Evolutionary conservation across 2,888 invertebrate genomes (phyloP).

Genomic region (Tryphoninae sp.): DNA sequence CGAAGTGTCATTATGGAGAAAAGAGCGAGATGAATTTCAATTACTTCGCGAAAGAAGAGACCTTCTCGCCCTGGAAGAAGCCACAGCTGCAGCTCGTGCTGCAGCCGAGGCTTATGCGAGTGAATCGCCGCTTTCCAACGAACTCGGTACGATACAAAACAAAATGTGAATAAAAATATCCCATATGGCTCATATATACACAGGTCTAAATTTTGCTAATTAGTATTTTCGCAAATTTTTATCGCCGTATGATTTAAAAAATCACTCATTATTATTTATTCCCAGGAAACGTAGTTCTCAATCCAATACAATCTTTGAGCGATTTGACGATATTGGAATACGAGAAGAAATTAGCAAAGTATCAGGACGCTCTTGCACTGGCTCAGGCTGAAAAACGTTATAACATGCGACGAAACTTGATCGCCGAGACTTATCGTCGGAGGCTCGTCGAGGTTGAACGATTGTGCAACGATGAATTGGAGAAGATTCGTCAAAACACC

Average conservation of each 20-base stretch:
- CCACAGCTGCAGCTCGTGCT: constrained; percentile 72
- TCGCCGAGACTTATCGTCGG: constrained; percentile 79
- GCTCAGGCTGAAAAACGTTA: constrained; percentile 76
- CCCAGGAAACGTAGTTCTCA: constrained; percentile 65
- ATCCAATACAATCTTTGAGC: constrained; percentile 68
- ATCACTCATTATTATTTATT: background rate
- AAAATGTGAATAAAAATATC: background rate
- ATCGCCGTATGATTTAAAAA: no score
- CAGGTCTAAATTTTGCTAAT: background rate
- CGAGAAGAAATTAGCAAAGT: constrained; percentile 74
- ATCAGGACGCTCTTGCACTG: constrained; percentile 75
- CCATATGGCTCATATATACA: background rate
- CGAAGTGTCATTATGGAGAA: constrained; percentile 78
- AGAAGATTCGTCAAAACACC: constrained; percentile 78
- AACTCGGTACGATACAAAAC: constrained; percentile 61
- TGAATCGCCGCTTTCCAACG: constrained; percentile 70
- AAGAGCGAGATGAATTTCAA: constrained; percentile 75
- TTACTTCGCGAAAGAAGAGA: constrained; percentile 67
- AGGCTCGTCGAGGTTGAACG: constrained; percentile 80
- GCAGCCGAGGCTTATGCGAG: constrained; percentile 72
- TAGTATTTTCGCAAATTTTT: no score
- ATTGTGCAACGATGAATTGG: constrained; percentile 80
- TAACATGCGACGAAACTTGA: constrained; percentile 75
- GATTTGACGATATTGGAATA: constrained; percentile 74
- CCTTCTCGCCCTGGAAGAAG: constrained; percentile 70